Base-by-base conservation (phyloP, 2,113 vertebrate species). In the Ammodytes dubius region DNA sequence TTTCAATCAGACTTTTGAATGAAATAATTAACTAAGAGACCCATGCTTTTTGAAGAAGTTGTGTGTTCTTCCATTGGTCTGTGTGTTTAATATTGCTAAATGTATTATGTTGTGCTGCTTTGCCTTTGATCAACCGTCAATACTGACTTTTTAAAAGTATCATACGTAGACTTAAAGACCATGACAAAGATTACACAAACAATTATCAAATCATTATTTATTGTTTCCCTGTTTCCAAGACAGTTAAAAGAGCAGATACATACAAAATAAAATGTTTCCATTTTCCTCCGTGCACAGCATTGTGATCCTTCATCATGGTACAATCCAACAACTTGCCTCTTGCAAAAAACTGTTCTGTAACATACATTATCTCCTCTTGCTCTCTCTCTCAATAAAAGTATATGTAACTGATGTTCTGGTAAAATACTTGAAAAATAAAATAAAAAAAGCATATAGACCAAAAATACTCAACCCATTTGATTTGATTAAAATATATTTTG, bases 191-290 rank as follows among this genome's bases (percentile, higher is more conserved):
- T 4, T 66, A 64, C 19, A 63, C 4, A 66, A 7, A 65, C 39
- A 66, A 3, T 7, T 9, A 15, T 58, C 68, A 10, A 71, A 70
- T 59, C 1, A 13, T 47, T 75, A 17, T 87, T 88, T 90, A 90
- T 89, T 85, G 40, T 69, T 82, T 74, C 7, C 58, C 52, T 80
- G 73, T 83, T 88, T 87, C 39, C 86, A 5, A 66, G 13, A 65
- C 35, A 61, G 7, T 70, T 27, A 64, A 59, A 88, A 70, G 10
- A 73, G 42, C 13, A 63, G 13, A 77, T 63, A 65, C 64, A 73
- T 66, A 77, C 15, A 80, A 73, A 73, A 40, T 46, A 61, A 64
- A 79, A 64, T 6, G 14, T 53, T 82, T 84, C 69, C 37, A 63
- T 45, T 81, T 82, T 42, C 58, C 67, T 56, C 7, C 6, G 52